These are phyloP conservation scores for Coracopsis vasa DNA, from an alignment of 2,113 vertebrate species.

Conservation along the genomic window DNA sequence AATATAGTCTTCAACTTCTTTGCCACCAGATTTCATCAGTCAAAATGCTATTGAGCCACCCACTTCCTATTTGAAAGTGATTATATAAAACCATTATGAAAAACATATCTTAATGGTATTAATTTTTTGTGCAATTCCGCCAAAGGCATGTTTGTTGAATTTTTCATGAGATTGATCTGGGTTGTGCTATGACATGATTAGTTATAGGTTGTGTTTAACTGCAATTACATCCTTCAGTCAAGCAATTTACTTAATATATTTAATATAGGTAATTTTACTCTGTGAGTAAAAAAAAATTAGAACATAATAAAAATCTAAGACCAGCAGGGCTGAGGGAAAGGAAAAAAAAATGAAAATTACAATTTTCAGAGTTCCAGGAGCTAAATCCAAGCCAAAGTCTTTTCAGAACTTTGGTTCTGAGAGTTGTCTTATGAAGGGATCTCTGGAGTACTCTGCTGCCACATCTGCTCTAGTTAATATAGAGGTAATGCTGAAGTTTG, in stretches of 20 bases:
- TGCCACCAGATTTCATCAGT: neutral
- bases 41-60: neutral
- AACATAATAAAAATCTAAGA: neutral
- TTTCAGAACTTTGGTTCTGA: neutral
- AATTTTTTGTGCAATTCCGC: neutral
- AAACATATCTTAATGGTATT: neutral
- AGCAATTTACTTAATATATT: neutral
- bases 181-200: neutral
- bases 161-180: neutral
- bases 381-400: constrained; percentile 11
- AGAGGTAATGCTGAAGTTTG: neutral
- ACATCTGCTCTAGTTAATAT: neutral
- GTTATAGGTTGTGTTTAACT: neutral
- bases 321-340: neutral
- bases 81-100: neutral
- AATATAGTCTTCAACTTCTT: neutral
- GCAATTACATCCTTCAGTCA: neutral
- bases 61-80: neutral
- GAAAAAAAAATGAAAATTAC: neutral
- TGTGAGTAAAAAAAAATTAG: neutral
- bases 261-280: neutral
- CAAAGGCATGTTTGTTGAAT: neutral
- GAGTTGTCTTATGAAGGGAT: neutral
- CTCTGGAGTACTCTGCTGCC: neutral
- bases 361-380: neutral